Percentiles rank a stretch among this genome's conserved stretches.
Evolutionary conservation across 2,113 vertebrate genomes (phyloP).

Genomic region (Cyanoliseus patagonus): DNA sequence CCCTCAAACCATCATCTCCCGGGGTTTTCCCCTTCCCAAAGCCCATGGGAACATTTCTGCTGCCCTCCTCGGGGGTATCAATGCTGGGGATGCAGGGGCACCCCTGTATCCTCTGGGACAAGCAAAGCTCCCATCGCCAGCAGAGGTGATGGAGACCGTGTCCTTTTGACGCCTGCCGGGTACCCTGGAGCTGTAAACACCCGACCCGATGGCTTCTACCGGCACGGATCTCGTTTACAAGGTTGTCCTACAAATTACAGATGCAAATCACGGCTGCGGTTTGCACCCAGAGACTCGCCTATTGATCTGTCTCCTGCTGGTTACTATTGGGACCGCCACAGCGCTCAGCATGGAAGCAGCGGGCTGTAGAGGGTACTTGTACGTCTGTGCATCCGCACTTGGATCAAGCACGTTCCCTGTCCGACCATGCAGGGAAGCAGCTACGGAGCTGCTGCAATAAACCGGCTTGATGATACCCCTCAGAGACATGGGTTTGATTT

Average conservation of each 20-base stretch:
- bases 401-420: constrained; percentile 51
- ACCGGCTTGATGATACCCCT: constrained; percentile 19
- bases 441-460: constrained; percentile 69
- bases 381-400: not conserved
- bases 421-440: constrained; percentile 33
- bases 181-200: not conserved
- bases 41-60: not conserved
- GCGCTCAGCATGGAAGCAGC: not conserved
- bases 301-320: not conserved
- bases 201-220: not conserved
- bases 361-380: not conserved
- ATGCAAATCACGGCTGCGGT: not conserved
- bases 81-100: not conserved
- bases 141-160: not conserved
- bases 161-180: not conserved
- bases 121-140: not conserved
- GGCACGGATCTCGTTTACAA: not conserved
- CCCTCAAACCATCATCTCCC: not conserved
- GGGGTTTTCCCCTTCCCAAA: not conserved
- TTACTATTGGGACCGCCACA: not conserved
- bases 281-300: not conserved
- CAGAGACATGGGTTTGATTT: constrained; percentile 40
- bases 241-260: not conserved
- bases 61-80: not conserved
- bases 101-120: not conserved